Conservation (phyloP, 2,888 invertebrate species). For the Phlogophora meticulosa region DNA sequence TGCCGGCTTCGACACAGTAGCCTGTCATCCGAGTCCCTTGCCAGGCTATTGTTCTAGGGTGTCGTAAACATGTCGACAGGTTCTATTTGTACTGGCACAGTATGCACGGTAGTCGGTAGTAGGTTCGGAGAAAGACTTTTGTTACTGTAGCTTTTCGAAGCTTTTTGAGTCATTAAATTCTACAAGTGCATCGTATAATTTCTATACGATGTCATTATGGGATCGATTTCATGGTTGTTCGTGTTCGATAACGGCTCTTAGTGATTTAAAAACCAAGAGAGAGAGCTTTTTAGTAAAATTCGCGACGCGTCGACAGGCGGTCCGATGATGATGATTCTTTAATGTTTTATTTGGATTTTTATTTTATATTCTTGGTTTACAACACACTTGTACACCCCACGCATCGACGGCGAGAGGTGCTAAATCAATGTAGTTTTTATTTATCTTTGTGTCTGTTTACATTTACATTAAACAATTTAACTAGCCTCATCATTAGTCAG, state of each 20-base stretch:
- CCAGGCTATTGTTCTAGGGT: conserved; percentile 80
- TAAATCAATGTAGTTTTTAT: too few relatives aligned
- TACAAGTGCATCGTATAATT: conserved; percentile 38
- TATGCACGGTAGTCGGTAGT: conserved; percentile 78
- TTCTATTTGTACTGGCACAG: conserved; percentile 73
- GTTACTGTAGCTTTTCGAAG: conserved; percentile 24
- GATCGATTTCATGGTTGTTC: conserved; percentile 37
- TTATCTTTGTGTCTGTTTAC: too few relatives aligned
- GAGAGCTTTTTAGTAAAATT: background rate
- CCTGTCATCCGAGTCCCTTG: conserved; percentile 55
- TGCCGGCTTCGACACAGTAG: conserved; percentile 72
- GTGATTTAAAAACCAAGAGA: conserved; percentile 4
- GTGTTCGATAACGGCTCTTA: background rate
- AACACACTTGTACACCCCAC: too few relatives aligned
- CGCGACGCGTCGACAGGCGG: background rate
- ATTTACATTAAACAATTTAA: too few relatives aligned
- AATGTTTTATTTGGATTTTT: background rate
- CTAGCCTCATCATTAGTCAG: too few relatives aligned
- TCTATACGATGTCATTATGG: conserved; percentile 54
- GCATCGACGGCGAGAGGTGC: too few relatives aligned
- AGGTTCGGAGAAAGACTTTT: conserved; percentile 65
- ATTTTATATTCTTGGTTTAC: background rate
- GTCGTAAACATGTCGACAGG: conserved; percentile 89
- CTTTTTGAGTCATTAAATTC: conserved; percentile 49
- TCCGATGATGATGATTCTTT: background rate